Evolutionary conservation across 2,888 invertebrate genomes (phyloP).

Genomic region (Temnothorax ravouxi): DNA sequence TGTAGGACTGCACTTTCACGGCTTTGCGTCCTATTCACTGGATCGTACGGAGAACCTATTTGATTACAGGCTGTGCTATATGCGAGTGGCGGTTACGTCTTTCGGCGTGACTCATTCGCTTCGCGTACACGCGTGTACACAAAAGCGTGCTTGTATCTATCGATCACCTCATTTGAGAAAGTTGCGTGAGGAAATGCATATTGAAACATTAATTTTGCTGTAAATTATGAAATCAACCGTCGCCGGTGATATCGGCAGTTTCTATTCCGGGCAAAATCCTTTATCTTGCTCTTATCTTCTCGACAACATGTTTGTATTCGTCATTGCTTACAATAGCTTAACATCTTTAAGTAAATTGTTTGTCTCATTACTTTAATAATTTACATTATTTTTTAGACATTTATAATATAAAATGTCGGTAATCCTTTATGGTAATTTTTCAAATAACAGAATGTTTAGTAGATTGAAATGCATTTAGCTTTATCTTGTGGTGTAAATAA

Average conservation of each 20-base stretch:
- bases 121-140: conserved; percentile 59
- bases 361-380: not conserved
- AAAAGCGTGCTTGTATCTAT: conserved; percentile 59
- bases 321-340: not conserved
- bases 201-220: conserved; percentile 68
- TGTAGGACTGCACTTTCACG: conserved; percentile 71
- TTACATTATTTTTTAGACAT: not conserved
- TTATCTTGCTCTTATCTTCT: conserved; percentile 1
- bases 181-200: conserved; percentile 66
- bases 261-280: not conserved
- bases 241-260: not conserved
- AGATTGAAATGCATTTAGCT: not conserved
- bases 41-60: conserved; percentile 76
- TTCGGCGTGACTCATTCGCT: conserved; percentile 74
- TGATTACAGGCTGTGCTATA: conserved; percentile 73
- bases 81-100: conserved; percentile 75
- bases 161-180: conserved; percentile 75
- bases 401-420: not conserved
- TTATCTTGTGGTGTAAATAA: not conserved
- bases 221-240: conserved; percentile 47
- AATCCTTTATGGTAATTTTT: not conserved
- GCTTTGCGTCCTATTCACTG: conserved; percentile 72
- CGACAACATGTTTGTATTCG: not conserved
- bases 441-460: not conserved
- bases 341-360: not conserved